phyloP scores from a whole-genome alignment of 1,140 invertebrate species.

The Apocrypta bakeri region DNA sequence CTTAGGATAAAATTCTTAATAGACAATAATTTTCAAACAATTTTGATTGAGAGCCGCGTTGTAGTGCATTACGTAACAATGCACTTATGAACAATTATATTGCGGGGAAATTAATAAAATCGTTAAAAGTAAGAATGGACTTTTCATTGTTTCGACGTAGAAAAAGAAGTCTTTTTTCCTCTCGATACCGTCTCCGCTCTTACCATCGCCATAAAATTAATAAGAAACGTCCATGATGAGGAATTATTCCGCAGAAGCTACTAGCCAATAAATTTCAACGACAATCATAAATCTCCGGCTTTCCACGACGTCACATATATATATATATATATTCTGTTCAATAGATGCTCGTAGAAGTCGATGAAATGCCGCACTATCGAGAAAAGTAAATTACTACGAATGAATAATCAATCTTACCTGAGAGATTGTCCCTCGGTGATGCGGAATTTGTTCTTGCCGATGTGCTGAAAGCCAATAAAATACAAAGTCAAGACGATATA shows the following conservation, averaged over 20 bases:
- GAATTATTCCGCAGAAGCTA: not conserved
- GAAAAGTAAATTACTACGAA: conserved; percentile 21
- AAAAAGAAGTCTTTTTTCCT: not conserved
- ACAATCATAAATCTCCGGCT: not conserved
- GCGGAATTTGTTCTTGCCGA: conserved; percentile 70
- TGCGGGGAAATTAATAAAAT: conserved; percentile 1
- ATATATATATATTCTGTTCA: conserved; percentile 9
- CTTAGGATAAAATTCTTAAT: not conserved
- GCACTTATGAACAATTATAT: not conserved
- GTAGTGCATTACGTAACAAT: conserved; percentile 27
- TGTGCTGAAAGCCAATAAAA: conserved; percentile 58
- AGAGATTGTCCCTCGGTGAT: conserved; percentile 66
- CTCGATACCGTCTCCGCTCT: not conserved
- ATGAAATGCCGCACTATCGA: not conserved
- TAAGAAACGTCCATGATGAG: not conserved
- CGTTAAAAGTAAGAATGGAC: not conserved
- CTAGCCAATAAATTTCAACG: not conserved
- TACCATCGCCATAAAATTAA: not conserved
- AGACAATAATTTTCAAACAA: conserved; percentile 2
- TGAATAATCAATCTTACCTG: conserved; percentile 59
- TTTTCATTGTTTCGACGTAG: not conserved
- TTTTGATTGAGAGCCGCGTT: conserved; percentile 1
- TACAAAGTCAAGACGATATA: conserved; percentile 4
- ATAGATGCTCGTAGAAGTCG: not conserved
- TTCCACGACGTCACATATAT: not conserved